phyloP scores from a whole-genome alignment of 2,888 invertebrate genomes.

The Eristalis tenax region DNA sequence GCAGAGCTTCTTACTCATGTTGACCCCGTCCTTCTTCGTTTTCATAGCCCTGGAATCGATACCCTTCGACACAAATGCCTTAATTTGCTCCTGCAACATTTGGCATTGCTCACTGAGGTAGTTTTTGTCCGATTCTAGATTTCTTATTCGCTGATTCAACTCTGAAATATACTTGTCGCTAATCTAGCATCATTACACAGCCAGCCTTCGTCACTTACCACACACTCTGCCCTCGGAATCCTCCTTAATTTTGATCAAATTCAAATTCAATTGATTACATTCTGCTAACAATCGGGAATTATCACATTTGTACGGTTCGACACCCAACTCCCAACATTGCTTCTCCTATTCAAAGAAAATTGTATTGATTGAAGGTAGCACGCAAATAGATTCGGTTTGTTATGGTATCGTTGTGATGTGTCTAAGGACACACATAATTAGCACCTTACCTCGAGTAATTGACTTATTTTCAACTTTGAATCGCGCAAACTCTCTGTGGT shows the following conservation, averaged over 20 bases:
- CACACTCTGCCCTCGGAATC: slow-evolving; percentile 84
- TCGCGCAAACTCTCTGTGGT: slow-evolving; percentile 94
- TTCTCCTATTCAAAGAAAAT: slow-evolving; percentile 83
- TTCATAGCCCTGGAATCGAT: slow-evolving; percentile 79
- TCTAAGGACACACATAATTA: slow-evolving; percentile 14
- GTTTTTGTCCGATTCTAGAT: slow-evolving; percentile 83
- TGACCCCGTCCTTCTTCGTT: slow-evolving; percentile 73
- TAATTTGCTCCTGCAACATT: slow-evolving; percentile 82
- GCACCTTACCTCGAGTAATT: slow-evolving; percentile 84
- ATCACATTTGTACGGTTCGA: slow-evolving; percentile 91
- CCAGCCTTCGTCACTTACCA: slow-evolving; percentile 78
- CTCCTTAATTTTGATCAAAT: slow-evolving; percentile 86
- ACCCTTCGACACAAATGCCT: slow-evolving; percentile 82
- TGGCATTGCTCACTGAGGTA: slow-evolving; percentile 81
- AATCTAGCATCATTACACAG: slow-evolving; percentile 11
- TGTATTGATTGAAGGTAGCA: slow-evolving; percentile 45
- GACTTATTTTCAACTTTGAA: slow-evolving; percentile 89
- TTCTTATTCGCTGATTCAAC: slow-evolving; percentile 82
- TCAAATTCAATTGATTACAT: slow-evolving; percentile 87
- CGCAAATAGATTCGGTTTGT: slow-evolving; percentile 53
- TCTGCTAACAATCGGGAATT: slow-evolving; percentile 89
- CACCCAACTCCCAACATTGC: slow-evolving; percentile 86
- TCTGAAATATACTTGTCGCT: slow-evolving; percentile 77
- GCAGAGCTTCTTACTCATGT: slow-evolving; percentile 65
- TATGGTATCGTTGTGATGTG: slow-evolving; percentile 40